Base-by-base conservation (phyloP, 2,113 vertebrate genomes). In the Erythrolamprus reginae region DNA sequence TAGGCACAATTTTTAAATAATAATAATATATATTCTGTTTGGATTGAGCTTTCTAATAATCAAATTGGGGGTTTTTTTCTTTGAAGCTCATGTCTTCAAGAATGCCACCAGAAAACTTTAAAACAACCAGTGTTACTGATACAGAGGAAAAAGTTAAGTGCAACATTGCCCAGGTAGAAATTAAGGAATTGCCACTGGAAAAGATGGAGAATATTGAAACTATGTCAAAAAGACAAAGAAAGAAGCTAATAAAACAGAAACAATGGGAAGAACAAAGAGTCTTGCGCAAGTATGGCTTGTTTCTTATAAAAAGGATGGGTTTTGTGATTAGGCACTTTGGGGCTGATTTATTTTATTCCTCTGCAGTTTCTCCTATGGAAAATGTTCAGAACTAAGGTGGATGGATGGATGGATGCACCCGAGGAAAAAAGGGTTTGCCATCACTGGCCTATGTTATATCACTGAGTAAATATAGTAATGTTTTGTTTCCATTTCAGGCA, bases 261-360 rank as follows among this genome's bases (percentile, higher is more conserved):
- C 98, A 98, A 28, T 99, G 99, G 99, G 99, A 99, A 92, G 99
- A 99, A 28, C 98, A 99, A 92, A 96, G 98, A 91, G 98, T 98
- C 28, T 96, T 98, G 0, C 96, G 98, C 85, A 99, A 98, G 99
- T 99, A 97, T 90, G 98, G 90, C 48, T 95, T 89, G 83, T 7
- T 0, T 55, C 24, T 92, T 4, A 12, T 7, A 10, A 1, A n/a
- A 26, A 87, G 3, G 7, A 47, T 90, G 82, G 26, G 83, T 28
- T 55, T 91, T 38, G 38, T 55, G 26, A 45, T 6, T 77, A 77
- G 84, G 10, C 48, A 56, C 33, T 0, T 0, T 21, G 82, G 45
- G 88, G 70, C 88, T 92, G 77, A 87, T 50, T 85, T 88, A 91
- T n/a, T 45, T 17, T 70, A 70, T 15, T 50, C 45, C 48, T 38